These are phyloP conservation scores for Drosophila infuscata DNA, from an alignment of 2,888 invertebrate species.

Conservation along the genomic window DNA sequence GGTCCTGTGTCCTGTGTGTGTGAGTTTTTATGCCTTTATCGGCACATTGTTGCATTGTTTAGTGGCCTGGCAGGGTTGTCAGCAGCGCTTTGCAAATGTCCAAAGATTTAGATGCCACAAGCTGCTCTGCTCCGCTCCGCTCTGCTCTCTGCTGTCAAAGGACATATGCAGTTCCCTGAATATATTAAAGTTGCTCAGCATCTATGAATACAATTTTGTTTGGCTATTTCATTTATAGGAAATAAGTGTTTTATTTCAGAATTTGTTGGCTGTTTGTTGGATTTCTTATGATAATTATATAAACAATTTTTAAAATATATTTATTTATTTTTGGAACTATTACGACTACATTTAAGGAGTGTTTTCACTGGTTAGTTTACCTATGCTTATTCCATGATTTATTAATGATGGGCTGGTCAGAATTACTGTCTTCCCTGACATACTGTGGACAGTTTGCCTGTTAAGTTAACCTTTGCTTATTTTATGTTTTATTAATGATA, in stretches of 20 bases:
- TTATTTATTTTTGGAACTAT: background rate
- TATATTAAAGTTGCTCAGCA: background rate
- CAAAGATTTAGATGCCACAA: background rate
- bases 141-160: background rate
- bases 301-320: background rate
- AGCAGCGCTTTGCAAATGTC: slow-evolving; percentile 5
- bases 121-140: too few relatives aligned
- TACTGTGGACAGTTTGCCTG: too few relatives aligned
- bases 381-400: background rate
- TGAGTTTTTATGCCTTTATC: slow-evolving; percentile 1
- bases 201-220: background rate
- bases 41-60: slow-evolving; percentile 27
- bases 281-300: background rate
- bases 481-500: background rate
- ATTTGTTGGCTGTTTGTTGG: too few relatives aligned
- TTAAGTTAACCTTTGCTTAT: background rate
- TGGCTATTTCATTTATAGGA: background rate
- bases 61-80: slow-evolving; percentile 21
- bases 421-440: background rate
- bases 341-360: background rate
- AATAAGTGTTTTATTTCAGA: background rate
- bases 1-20: slow-evolving; percentile 6
- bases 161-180: background rate
- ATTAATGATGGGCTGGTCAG: background rate
- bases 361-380: background rate